Evolutionary conservation across 2,797 vertebrate species (phyloP).

Genomic region (Liasis olivaceus): DNA sequence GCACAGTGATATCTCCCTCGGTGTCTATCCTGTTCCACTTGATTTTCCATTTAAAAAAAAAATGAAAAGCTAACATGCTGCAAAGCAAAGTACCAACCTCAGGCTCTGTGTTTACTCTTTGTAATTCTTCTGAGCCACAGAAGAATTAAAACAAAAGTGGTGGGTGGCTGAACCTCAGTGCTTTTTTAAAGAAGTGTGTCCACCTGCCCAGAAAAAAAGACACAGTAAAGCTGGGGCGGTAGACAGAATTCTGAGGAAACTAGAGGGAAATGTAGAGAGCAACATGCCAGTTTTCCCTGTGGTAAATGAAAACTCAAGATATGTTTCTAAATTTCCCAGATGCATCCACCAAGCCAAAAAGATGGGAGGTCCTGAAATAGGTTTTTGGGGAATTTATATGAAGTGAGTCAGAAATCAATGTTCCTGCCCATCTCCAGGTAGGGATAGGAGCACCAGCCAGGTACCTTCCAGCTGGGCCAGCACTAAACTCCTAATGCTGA

Average conservation of each 20-base stretch:
- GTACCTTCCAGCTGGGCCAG: neutral
- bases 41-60: neutral
- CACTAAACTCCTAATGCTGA: neutral
- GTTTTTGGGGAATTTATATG: neutral
- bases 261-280: neutral
- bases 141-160: neutral
- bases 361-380: neutral
- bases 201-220: neutral
- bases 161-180: neutral
- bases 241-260: neutral
- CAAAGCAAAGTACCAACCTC: neutral
- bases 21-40: neutral
- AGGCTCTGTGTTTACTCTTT: neutral
- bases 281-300: neutral
- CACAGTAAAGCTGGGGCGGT: neutral
- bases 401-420: neutral
- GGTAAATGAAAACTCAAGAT: neutral
- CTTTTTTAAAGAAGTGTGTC: neutral
- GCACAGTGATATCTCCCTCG: neutral
- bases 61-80: neutral
- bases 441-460: neutral
- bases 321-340: neutral
- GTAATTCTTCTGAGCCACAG: neutral
- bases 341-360: neutral
- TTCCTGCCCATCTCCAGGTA: neutral